Base-by-base conservation (phyloP, 2,113 vertebrate genomes). In the Xerus inauris region DNA sequence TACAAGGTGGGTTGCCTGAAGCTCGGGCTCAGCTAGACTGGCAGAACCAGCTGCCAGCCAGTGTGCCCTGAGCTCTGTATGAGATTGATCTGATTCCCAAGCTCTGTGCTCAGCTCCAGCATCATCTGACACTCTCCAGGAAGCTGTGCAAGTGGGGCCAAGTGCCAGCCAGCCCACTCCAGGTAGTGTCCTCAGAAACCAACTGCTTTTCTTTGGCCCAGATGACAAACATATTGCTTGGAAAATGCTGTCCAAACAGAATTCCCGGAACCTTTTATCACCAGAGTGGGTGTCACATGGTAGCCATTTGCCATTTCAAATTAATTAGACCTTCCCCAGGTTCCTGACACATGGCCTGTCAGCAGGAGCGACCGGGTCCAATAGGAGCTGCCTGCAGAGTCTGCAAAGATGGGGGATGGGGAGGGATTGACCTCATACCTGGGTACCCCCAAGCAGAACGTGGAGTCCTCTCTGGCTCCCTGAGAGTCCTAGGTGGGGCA, bases 201-300 rank as follows among this genome's bases (percentile, higher is more conserved):
- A 69, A 72, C 38, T 8, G 0, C 30, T 79, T 77, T 71, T 54
- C n/a, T 1, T 89, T 57, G 86, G 67, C 73, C 32, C 79, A 40
- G 16, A 64, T 86, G 92, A 40, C n/a, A 89, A 79, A 20, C 76
- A 45, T 24, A 51, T 62, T 82, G 81, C 89, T 64, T 38, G 51
- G 77, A 85, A 94, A 97, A 69, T 20, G 54, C 67, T 91, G 40
- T 94, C 95, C 82, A 85, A 49, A 94, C 91, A 88, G 96, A 91
- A 87, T 89, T n/a, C 40, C 28, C 0, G 0, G 19, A 86, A 85
- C 5, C 67, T 86, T 95, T 89, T 77, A 80, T 88, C 87, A 42
- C 51, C 24, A 9, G 86, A 57, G 69, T 11, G 0, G 73, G 77
- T 1, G 3, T 73, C 92, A 54, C 42, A 11, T 0, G 6, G 89